These are phyloP conservation scores for Cephus cinctus DNA, from an alignment of 1,140 invertebrate genomes.

Conservation along the genomic window DNA sequence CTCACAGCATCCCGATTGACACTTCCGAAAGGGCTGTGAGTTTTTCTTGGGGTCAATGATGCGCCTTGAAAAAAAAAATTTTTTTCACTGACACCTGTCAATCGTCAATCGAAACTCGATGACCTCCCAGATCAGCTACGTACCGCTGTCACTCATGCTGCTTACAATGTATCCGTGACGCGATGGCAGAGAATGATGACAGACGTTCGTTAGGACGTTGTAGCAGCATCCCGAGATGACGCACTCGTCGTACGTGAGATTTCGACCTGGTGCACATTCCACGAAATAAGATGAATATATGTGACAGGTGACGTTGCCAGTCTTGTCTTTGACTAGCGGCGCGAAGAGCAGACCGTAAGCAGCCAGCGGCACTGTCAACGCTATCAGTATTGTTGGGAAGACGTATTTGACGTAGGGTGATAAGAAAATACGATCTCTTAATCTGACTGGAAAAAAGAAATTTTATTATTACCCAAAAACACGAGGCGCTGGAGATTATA, in stretches of 20 bases:
- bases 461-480: no score
- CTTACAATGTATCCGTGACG: constrained; percentile 18
- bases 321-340: background rate
- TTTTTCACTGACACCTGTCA: no score
- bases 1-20: constrained; percentile 1
- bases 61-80: no score
- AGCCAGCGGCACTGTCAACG: constrained; percentile 15
- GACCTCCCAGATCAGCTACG: background rate
- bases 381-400: constrained; percentile 19
- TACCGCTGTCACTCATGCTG: no score
- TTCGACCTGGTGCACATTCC: constrained; percentile 21
- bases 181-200: constrained; percentile 27
- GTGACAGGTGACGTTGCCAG: constrained; percentile 16
- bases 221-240: constrained; percentile 24
- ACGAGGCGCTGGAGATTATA: no score
- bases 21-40: constrained; percentile 3
- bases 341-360: constrained; percentile 17
- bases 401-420: constrained; percentile 24
- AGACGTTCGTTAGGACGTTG: constrained; percentile 12
- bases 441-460: constrained; percentile 12
- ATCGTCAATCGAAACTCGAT: background rate
- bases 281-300: constrained; percentile 20
- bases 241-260: constrained; percentile 14
- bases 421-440: constrained; percentile 15
- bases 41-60: constrained; percentile 7